Evolutionary conservation across 2,888 invertebrate genomes (phyloP).

Genomic region (Parnassius orleans): DNA sequence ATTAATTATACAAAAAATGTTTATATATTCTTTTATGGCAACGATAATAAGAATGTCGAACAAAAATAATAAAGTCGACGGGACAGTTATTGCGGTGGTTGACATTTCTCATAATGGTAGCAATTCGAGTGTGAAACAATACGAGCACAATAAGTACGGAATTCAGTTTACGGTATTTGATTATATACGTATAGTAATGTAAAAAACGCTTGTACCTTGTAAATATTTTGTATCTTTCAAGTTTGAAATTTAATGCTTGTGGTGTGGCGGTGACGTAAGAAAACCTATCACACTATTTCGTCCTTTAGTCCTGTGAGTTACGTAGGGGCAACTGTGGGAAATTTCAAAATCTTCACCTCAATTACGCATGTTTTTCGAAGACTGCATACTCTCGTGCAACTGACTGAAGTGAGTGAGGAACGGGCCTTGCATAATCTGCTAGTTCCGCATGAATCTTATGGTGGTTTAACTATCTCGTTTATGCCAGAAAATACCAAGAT

Average conservation of each 20-base stretch:
- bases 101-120: conserved; percentile 63
- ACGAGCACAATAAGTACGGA: conserved; percentile 63
- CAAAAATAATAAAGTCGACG: conserved; percentile 11
- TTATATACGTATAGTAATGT: conserved; percentile 34
- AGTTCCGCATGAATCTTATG: too few relatives aligned
- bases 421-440: too few relatives aligned
- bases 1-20: neutral
- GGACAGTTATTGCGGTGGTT: conserved; percentile 54
- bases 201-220: neutral
- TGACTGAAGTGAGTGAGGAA: too few relatives aligned
- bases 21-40: conserved; percentile 5
- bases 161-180: conserved; percentile 69
- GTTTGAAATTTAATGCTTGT: neutral
- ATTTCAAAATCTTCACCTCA: too few relatives aligned
- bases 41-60: conserved; percentile 13
- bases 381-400: too few relatives aligned
- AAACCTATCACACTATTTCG: too few relatives aligned
- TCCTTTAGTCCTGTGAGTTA: too few relatives aligned
- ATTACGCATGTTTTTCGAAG: too few relatives aligned
- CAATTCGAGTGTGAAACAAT: conserved; percentile 71
- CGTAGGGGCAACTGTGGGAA: too few relatives aligned
- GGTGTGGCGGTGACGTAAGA: neutral
- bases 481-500: too few relatives aligned
- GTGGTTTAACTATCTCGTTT: too few relatives aligned
- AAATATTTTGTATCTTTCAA: too few relatives aligned